Conservation (phyloP, 2,888 invertebrate species). For the Drosophila anomelani region DNA sequence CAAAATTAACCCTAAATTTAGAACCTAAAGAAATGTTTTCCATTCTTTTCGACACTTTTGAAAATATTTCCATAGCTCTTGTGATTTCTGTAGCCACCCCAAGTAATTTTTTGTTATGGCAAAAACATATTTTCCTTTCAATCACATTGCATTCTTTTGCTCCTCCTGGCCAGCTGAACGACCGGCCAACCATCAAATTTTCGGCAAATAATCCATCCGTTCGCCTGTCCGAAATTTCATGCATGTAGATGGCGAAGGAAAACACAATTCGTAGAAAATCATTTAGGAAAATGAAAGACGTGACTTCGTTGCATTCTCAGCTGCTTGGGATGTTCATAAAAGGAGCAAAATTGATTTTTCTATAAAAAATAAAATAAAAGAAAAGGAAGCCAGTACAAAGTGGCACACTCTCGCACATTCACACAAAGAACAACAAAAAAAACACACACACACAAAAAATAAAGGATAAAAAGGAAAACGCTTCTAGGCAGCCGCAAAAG, state of each 20-base stretch:
- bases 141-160: neutral
- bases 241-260: constrained; percentile 13
- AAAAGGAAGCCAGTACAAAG: constrained; percentile 53
- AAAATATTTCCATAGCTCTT: neutral
- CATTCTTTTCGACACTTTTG: neutral
- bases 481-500: constrained; percentile 51
- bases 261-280: constrained; percentile 34
- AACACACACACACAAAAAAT: neutral
- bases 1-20: neutral
- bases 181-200: constrained; percentile 9
- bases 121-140: neutral
- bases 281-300: constrained; percentile 58
- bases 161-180: neutral
- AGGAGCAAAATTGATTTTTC: constrained; percentile 67
- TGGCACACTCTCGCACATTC: constrained; percentile 52
- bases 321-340: constrained; percentile 52
- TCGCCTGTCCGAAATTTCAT: neutral
- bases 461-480: constrained; percentile 26
- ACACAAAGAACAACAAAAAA: constrained; percentile 9
- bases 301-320: constrained; percentile 53
- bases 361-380: constrained; percentile 50
- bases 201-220: constrained; percentile 6
- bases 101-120: neutral
- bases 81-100: neutral
- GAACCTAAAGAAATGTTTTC: neutral